Base-by-base conservation (phyloP, 1,140 invertebrate genomes). In the Acromyrmex charruanus region DNA sequence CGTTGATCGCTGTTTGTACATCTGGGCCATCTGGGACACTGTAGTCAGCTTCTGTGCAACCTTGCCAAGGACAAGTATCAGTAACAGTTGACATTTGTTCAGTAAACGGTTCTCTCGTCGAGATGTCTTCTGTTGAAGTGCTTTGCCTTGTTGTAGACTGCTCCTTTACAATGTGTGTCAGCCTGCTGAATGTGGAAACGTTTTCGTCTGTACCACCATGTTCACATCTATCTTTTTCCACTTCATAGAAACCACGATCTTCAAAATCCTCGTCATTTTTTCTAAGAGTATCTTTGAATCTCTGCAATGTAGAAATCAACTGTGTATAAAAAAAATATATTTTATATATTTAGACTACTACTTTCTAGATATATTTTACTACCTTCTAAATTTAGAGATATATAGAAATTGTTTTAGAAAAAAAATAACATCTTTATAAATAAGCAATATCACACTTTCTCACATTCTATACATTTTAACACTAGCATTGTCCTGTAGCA, bases 181-280 rank as follows among this genome's bases (percentile, higher is more conserved):
- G 21, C 25, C 87, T 86, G 0, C 80, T 51, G 1, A 55, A 65
- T 12, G n/a, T n/a, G 3, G 59, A 55, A 49, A 18, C 10, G 16
- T 63, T 85, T 39, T 31, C 28, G 9, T 90, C 61, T 0, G 74
- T 74, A 18, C 6, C 14, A 6, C 35, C 6, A 31, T 25, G 72
- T 49, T 88, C 85, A 44, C 77, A 72, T 59, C 61, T 90, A 35
- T 65, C 77, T 2, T 44, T 88, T 16, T 91, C 77, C 44, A 74
- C 28, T 31, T 80, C 85, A 35, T 85, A 91, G 16, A 88, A 51
- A 21, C 39, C 66, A 16, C 79, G 72, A 53, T 93, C 89, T 6
- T 79, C 61, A 9, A 90, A 89, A 39, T 87, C 87, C 74, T 92
- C 91, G 10, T 85, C 85, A 31, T 90, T 91, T 65, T 89, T 91